Conservation (phyloP, 2,888 invertebrate genomes). For the Plagiodera versicolora region DNA sequence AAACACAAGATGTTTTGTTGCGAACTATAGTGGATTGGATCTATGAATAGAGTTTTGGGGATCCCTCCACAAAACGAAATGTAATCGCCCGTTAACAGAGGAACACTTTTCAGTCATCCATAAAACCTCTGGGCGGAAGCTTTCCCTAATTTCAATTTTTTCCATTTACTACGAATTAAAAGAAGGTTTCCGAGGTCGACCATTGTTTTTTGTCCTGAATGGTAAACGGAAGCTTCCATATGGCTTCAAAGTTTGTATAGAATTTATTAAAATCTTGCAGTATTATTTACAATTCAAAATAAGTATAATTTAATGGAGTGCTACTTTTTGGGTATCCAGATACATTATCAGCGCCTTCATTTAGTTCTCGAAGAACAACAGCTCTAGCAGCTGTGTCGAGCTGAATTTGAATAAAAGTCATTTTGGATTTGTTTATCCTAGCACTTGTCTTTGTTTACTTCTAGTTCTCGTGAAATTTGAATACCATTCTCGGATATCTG, state of each 20-base stretch:
- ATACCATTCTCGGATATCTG: too few species aligned
- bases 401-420: background rate
- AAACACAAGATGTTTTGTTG: too few species aligned
- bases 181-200: constrained; percentile 29
- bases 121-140: background rate
- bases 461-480: too few species aligned
- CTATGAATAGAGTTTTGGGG: too few species aligned
- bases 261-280: constrained; percentile 47
- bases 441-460: too few species aligned
- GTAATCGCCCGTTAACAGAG: background rate
- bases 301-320: constrained; percentile 48
- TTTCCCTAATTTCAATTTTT: constrained; percentile 9
- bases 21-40: too few species aligned
- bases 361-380: background rate
- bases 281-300: constrained; percentile 51
- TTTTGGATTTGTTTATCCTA: background rate
- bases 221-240: constrained; percentile 36
- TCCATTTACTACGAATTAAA: constrained; percentile 20
- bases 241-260: constrained; percentile 35
- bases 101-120: background rate
- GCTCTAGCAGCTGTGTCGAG: background rate
- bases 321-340: constrained; percentile 41
- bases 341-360: constrained; percentile 8
- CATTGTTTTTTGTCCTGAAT: constrained; percentile 41
- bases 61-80: too few species aligned